Percentiles rank a stretch among this genome's conserved stretches.
Conservation (phyloP, 2,113 vertebrate genomes). For the Tetrax tetrax region DNA sequence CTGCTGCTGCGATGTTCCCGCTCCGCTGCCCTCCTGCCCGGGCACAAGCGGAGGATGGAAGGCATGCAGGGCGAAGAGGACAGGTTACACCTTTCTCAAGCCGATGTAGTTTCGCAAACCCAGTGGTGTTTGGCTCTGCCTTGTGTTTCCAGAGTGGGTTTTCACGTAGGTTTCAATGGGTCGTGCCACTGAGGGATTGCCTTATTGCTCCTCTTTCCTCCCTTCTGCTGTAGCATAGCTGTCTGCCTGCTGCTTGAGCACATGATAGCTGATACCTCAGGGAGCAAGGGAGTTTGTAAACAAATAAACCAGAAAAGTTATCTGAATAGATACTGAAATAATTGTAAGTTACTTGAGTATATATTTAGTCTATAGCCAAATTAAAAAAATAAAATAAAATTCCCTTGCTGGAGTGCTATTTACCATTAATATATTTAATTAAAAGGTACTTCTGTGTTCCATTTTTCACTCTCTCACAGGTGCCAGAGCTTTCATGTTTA, state of each 20-base stretch:
- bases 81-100: not conserved
- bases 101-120: not conserved
- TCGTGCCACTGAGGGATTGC: rapidly evolving
- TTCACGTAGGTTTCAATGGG: rapidly evolving
- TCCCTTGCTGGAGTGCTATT: constrained; percentile 36
- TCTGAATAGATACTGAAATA: not conserved
- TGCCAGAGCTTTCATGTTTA: constrained; percentile 53
- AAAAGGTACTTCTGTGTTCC: constrained; percentile 50
- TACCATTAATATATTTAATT: constrained; percentile 65
- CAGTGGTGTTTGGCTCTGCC: rapidly evolving
- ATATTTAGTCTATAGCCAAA: constrained; percentile 34
- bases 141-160: not conserved
- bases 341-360: constrained; percentile 22
- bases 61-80: not conserved
- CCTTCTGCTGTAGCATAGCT: not conserved
- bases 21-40: not conserved
- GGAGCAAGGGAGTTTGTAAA: not conserved
- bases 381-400: constrained; percentile 37
- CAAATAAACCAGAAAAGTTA: constrained; percentile 14
- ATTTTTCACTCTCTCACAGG: constrained; percentile 65
- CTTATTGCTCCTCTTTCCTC: not conserved
- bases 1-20: not conserved
- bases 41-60: not conserved
- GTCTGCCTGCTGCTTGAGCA: not conserved
- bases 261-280: not conserved